A percentile compares a stretch with the other conserved stretches of the same genome.
Conservation (phyloP, 2,797 vertebrate species). For the Champsocephalus gunnari region DNA sequence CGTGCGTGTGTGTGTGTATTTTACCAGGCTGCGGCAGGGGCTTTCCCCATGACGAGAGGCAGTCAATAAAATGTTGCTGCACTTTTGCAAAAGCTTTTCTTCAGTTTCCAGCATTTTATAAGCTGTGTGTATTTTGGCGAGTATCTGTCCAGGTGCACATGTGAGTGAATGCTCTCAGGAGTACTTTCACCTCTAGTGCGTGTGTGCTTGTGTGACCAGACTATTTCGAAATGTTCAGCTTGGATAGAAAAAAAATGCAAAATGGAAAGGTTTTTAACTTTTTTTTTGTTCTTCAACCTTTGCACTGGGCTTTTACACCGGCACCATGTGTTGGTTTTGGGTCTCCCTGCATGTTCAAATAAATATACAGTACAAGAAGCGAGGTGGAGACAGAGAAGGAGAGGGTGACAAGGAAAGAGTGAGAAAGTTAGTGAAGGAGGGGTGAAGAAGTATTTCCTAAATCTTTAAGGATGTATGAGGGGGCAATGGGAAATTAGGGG, state of each 20-base stretch:
- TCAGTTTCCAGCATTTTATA: constrained; percentile 36
- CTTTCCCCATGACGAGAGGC: constrained; percentile 77
- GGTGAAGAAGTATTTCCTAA: constrained; percentile 19
- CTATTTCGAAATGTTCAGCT: constrained; percentile 60
- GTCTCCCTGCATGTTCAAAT: constrained; percentile 71
- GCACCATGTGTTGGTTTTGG: constrained; percentile 72
- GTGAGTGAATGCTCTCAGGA: constrained; percentile 49
- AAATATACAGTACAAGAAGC: constrained; percentile 70
- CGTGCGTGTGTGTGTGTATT: constrained; percentile 28
- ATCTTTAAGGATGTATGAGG: constrained; percentile 22
- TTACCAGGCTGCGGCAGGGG: constrained; percentile 66
- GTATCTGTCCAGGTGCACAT: constrained; percentile 58
- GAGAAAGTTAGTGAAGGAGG: constrained; percentile 22
- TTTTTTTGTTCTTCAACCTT: constrained; percentile 49
- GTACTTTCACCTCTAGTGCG: constrained; percentile 30
- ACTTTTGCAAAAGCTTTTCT: constrained; percentile 26
- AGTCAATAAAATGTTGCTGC: constrained; percentile 60
- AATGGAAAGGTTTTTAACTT: constrained; percentile 53
- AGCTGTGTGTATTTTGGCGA: constrained; percentile 65
- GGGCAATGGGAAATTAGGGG: constrained; percentile 12
- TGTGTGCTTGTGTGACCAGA: constrained; percentile 30
- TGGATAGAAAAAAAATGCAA: constrained; percentile 66
- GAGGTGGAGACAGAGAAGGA: constrained; percentile 17
- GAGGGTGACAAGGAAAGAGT: constrained; percentile 43
- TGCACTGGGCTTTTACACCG: constrained; percentile 47